Conservation (phyloP, 2,888 invertebrate species). For the Acronicta alni region DNA sequence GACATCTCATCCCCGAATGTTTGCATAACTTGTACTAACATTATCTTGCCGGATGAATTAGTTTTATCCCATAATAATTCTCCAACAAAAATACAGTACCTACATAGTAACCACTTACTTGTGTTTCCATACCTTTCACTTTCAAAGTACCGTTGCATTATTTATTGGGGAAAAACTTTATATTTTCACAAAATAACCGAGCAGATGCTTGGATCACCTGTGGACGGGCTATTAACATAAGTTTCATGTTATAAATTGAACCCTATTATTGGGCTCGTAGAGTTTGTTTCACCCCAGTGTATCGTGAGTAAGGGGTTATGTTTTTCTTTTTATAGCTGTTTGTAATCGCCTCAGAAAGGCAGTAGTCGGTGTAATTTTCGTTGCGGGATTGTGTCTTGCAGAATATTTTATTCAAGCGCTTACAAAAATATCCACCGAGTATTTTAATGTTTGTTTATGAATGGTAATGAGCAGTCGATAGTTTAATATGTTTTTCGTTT, state of each 20-base stretch:
- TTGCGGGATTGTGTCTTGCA: constrained; percentile 70
- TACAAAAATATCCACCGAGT: constrained; percentile 65
- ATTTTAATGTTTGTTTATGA: constrained; percentile 70
- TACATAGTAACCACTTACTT: constrained; percentile 55
- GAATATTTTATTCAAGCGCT: constrained; percentile 77
- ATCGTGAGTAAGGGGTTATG: constrained; percentile 52
- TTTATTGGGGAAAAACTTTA: constrained; percentile 87
- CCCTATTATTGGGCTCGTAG: constrained; percentile 59
- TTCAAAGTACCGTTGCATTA: constrained; percentile 78
- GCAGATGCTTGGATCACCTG: constrained; percentile 83
- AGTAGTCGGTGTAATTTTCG: constrained; percentile 70
- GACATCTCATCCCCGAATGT: constrained; percentile 59
- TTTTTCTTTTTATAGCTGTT: constrained; percentile 77
- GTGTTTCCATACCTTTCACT: constrained; percentile 68
- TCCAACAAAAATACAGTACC: constrained; percentile 60
- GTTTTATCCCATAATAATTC: constrained; percentile 69
- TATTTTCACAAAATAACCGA: constrained; percentile 83
- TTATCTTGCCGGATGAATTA: constrained; percentile 64
- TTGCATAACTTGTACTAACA: constrained; percentile 69
- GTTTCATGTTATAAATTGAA: constrained; percentile 60
- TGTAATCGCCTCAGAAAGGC: constrained; percentile 69
- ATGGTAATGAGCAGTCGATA: constrained; percentile 63
- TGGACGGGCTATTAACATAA: constrained; percentile 73
- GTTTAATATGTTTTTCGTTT: constrained; percentile 31
- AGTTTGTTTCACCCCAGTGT: constrained; percentile 53